Conservation (phyloP, 2,888 invertebrate species). For the Anodontia alba region DNA sequence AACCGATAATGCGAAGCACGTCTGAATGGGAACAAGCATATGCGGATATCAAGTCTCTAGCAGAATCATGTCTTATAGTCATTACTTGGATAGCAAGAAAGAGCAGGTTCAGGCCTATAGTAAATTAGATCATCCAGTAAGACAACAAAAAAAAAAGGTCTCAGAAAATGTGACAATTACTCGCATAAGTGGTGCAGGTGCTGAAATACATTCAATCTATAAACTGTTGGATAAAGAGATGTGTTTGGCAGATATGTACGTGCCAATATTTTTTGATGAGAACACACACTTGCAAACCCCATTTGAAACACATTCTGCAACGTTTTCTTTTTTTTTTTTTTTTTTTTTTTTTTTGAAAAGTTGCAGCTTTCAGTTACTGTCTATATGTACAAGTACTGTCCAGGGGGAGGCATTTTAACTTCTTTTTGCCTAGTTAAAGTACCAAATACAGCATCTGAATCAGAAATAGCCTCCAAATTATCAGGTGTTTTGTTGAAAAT, state of each 20-base stretch:
- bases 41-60: background rate
- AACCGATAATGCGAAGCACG: constrained; percentile 31
- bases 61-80: constrained; percentile 25
- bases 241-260: constrained; percentile 7
- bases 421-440: constrained; percentile 26
- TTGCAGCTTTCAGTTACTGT: constrained; percentile 35
- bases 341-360: constrained; percentile 35
- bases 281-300: constrained; percentile 19
- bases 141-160: no score
- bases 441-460: constrained; percentile 21
- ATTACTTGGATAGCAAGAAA: constrained; percentile 23
- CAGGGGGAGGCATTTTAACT: constrained; percentile 37
- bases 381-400: constrained; percentile 42
- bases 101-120: background rate
- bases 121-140: constrained; percentile 28
- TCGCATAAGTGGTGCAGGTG: background rate
- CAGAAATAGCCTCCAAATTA: constrained; percentile 2
- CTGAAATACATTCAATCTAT: constrained; percentile 12
- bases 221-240: constrained; percentile 28
- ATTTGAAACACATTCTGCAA: constrained; percentile 31
- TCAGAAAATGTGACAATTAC: background rate
- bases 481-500: constrained; percentile 18
- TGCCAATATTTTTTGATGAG: constrained; percentile 51
- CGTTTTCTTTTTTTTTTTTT: constrained; percentile 32
- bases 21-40: constrained; percentile 3